Evolutionary conservation across 2,888 invertebrate genomes (phyloP).

Genomic region (Diadromus collaris): DNA sequence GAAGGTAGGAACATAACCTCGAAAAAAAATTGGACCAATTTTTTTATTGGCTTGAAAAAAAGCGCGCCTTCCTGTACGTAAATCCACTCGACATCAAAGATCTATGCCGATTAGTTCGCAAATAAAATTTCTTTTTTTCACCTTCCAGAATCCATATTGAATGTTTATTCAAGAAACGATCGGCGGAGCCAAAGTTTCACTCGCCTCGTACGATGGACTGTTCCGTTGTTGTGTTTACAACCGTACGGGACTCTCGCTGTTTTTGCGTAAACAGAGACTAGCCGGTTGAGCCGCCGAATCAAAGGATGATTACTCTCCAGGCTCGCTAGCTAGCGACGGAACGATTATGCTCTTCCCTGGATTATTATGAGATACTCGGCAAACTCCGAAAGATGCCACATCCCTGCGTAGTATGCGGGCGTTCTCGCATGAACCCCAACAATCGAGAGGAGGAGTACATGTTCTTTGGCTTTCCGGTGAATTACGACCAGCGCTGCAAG

Average conservation of each 20-base stretch:
- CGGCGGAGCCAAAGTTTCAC: not conserved
- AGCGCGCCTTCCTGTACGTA: not conserved
- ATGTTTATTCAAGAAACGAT: not conserved
- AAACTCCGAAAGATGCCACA: constrained; percentile 75
- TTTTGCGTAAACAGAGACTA: not conserved
- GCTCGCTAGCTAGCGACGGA: not conserved
- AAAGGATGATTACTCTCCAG: not conserved
- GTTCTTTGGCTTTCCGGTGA: constrained; percentile 79
- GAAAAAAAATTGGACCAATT: not conserved
- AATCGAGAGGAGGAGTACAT: constrained; percentile 78
- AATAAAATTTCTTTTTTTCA: not conserved
- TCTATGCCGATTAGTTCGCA: not conserved
- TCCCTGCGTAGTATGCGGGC: constrained; percentile 78
- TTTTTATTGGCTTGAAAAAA: not conserved
- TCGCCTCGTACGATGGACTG: not conserved
- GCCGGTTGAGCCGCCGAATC: not conserved
- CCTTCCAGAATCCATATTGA: not conserved
- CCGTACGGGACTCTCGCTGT: not conserved
- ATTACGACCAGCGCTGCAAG: constrained; percentile 75
- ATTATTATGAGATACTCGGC: constrained; percentile 19
- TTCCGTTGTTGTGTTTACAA: not conserved
- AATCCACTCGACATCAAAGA: not conserved
- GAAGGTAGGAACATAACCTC: not conserved
- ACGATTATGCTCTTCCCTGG: not conserved
- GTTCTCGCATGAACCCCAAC: constrained; percentile 79